Evolutionary conservation across 2,113 vertebrate genomes (phyloP), one percentile per base, ranked within the genome.

Genomic region (Dicerorhinus sumatrensis): DNA sequence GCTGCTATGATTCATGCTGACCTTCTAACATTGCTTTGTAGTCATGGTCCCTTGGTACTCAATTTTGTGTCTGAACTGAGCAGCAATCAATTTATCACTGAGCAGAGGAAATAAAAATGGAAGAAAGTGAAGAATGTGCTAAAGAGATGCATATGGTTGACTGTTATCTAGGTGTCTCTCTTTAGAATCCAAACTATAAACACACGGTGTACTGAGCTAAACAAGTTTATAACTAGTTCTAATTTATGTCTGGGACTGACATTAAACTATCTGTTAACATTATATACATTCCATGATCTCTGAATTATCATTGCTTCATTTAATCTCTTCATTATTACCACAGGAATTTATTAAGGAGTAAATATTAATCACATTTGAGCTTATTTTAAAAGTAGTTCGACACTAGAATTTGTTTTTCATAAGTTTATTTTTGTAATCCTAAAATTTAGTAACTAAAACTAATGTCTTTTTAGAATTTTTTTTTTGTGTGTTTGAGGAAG

Each of bases 81-180:
- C 33, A 81, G 65, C 56, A 69, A 62, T 73, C 70, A 86, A 95
- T 96, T 95, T 89, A 76, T 80, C 20, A 54, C 75, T 51, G 56
- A 75, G n/a, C 54, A 75, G 10, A 79, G 36, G 51, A 89, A 82
- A 75, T 2, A 31, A 39, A 77, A 73, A 63, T 39, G 27, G 48
- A 95, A n/a, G 12, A 29, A 60, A 60, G 29, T 7, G 25, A 73
- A 48, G 39, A 39, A 17, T 17, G 20, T 90, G 54, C 51, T 42
- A 67, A 33, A 73, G 27, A 9, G 17, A 80, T 20, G 14, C 17
- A 10, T 16, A 8, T 16, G 31, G 27, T 39, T 67, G 76, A 23
- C 11, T 75, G 33, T 91, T 63, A 72, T 16, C 29, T 54, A 62
- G 1, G 2, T 33, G 16, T 60, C 8, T 60, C 62, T 86, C 70